These are phyloP conservation scores for Notamacropus eugenii DNA, from an alignment of 2,797 vertebrate species.

Conservation along the genomic window DNA sequence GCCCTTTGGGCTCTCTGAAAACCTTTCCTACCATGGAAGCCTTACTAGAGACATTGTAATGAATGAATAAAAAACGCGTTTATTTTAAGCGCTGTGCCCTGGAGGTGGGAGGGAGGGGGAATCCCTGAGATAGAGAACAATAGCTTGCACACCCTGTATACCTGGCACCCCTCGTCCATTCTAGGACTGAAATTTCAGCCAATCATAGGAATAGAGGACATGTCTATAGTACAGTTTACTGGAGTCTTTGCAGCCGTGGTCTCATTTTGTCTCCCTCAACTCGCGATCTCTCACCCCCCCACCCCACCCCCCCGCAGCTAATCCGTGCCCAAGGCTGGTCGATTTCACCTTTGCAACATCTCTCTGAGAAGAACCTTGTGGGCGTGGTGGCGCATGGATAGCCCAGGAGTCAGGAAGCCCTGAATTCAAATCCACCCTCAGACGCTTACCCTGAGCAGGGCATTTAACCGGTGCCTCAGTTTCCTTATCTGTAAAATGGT, in stretches of 20 bases:
- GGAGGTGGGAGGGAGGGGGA: background rate
- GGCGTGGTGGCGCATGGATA: background rate
- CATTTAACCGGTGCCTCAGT: background rate
- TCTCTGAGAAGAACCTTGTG: background rate
- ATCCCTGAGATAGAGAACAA: background rate
- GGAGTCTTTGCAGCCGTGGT: background rate
- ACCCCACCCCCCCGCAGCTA: too few relatives aligned
- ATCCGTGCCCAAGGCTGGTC: background rate
- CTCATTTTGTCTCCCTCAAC: background rate
- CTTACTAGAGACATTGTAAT: background rate
- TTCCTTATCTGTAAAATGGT: background rate
- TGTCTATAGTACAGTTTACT: background rate
- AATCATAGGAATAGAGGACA: background rate
- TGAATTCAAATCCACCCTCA: background rate
- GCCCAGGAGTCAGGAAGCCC: background rate
- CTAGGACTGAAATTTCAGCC: background rate
- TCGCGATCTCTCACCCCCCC: background rate
- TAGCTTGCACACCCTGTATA: background rate
- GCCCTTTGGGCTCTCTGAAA: background rate
- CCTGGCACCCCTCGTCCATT: background rate
- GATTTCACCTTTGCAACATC: background rate
- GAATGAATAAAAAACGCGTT: background rate
- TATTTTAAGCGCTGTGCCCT: background rate
- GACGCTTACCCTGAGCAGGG: background rate
- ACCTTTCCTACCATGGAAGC: background rate